Conservation (phyloP, 2,113 vertebrate genomes). For the Pangasianodon hypophthalmus region DNA sequence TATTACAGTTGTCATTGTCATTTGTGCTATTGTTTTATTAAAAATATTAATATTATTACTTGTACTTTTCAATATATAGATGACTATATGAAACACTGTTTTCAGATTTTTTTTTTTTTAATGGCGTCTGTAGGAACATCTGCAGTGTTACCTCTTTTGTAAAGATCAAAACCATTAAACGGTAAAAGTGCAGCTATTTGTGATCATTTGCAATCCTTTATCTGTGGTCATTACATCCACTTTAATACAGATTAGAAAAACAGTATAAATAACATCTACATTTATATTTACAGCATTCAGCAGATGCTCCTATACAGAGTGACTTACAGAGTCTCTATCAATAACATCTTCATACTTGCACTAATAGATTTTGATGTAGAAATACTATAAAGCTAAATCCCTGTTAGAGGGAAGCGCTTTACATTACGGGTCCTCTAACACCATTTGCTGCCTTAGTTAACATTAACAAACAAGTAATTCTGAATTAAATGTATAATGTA, state of each 20-base stretch:
- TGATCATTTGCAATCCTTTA: not conserved
- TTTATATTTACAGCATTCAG: not conserved
- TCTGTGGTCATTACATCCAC: not conserved
- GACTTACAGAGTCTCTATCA: not conserved
- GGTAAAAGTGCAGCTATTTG: slow-evolving; percentile 37
- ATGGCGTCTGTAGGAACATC: slow-evolving; percentile 82
- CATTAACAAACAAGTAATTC: not conserved
- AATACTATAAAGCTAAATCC: not conserved
- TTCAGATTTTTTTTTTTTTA: slow-evolving; percentile 72
- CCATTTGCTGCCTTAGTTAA: not conserved
- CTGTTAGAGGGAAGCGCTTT: not conserved
- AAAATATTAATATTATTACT: slow-evolving; percentile 78
- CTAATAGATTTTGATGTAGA: not conserved
- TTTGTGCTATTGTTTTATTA: slow-evolving; percentile 75
- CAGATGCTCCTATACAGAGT: not conserved
- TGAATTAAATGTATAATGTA: not conserved
- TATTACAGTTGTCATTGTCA: slow-evolving; percentile 81
- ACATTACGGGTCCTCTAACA: not conserved
- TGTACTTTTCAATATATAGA: slow-evolving; percentile 82
- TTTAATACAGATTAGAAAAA: not conserved
- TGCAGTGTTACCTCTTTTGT: slow-evolving; percentile 77
- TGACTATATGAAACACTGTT: slow-evolving; percentile 78
- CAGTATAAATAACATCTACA: not conserved
- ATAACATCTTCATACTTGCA: not conserved
- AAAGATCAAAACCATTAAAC: slow-evolving; percentile 76